phyloP scores from a whole-genome alignment of 2,113 vertebrate species.

The Fulica atra region DNA sequence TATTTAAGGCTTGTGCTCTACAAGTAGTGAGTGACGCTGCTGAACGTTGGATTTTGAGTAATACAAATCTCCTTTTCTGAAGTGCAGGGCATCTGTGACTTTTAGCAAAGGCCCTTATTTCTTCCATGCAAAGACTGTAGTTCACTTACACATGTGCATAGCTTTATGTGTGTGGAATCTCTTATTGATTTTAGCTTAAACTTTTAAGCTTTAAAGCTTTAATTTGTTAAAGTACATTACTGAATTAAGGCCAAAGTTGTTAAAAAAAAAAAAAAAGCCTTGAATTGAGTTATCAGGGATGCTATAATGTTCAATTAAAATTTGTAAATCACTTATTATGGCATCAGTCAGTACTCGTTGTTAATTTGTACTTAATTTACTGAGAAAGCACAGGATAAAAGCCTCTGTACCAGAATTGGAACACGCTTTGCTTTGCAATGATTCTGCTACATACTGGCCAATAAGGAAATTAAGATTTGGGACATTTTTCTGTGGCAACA shows the following conservation, averaged over 20 bases:
- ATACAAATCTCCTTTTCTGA: background rate
- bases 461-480: background rate
- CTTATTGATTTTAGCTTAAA: conserved; percentile 1
- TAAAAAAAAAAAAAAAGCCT: background rate
- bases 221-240: conserved; percentile 15
- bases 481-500: background rate
- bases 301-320: background rate
- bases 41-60: background rate
- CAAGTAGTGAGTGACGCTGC: background rate
- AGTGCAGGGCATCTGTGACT: background rate
- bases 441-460: background rate
- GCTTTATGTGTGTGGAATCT: background rate
- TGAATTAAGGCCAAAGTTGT: conserved; percentile 12
- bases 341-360: background rate
- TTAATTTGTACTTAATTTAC: background rate
- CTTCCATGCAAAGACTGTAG: background rate
- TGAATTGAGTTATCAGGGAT: background rate
- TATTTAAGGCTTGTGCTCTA: background rate
- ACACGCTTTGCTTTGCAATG: background rate
- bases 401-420: background rate
- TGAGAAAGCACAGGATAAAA: background rate
- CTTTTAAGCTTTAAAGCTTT: background rate
- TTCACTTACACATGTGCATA: background rate
- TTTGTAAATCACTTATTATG: background rate
- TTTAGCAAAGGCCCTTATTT: background rate